Conservation (phyloP, 1,140 invertebrate genomes). For the Halictus rubicundus region DNA sequence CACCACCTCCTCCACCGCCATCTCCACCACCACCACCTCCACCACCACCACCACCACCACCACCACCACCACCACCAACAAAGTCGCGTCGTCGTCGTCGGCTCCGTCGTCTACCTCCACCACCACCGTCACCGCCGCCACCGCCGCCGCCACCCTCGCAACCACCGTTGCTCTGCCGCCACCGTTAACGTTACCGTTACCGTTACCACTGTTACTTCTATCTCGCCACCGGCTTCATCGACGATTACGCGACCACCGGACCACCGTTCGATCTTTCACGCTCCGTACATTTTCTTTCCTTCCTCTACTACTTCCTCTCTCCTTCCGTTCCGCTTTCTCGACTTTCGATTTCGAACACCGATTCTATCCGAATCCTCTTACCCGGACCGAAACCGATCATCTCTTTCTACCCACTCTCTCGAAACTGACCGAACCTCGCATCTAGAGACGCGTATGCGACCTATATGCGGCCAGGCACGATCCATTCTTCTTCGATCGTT, state of each 20-base stretch:
- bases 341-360: no score
- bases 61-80: background rate
- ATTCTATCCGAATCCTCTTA: no score
- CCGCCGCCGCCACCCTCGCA: constrained; percentile 10
- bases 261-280: constrained; percentile 6
- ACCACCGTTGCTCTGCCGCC: constrained; percentile 32
- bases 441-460: no score
- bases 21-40: background rate
- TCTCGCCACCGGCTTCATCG: constrained; percentile 21
- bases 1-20: constrained; percentile 39
- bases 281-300: background rate
- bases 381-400: no score
- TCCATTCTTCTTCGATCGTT: no score
- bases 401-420: no score
- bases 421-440: no score
- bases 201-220: constrained; percentile 28
- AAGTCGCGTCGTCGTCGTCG: no score
- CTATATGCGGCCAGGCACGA: no score
- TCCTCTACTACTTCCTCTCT: no score
- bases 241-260: constrained; percentile 25
- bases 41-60: no score
- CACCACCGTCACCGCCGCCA: constrained; percentile 26
- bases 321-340: no score
- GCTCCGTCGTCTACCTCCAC: background rate
- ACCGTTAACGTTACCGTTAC: constrained; percentile 24